These are phyloP conservation scores for Arenicola marina DNA, from an alignment of 2,888 invertebrate species.

Conservation along the genomic window DNA sequence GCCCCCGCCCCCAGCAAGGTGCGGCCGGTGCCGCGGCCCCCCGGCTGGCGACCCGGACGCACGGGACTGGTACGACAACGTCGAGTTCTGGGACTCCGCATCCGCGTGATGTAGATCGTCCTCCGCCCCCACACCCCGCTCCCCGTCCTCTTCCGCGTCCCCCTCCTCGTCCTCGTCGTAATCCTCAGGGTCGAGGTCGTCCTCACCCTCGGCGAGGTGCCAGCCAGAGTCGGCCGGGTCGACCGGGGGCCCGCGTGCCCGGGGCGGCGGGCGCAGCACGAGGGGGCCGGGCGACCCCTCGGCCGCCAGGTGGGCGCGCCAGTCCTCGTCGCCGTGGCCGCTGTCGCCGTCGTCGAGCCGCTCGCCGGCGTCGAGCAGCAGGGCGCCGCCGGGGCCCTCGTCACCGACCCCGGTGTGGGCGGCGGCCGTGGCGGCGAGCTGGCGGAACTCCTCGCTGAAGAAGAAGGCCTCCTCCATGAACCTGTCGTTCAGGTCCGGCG, in stretches of 20 bases:
- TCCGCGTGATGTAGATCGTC: too few species aligned
- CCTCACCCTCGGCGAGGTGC: not conserved
- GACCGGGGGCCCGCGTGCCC: not conserved
- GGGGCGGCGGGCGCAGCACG: not conserved
- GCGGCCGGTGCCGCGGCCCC: not conserved
- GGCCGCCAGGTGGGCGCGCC: not conserved
- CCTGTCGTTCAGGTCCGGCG: slow-evolving; percentile 70
- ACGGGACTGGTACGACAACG: not conserved
- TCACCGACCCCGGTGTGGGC: not conserved
- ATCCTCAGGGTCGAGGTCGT: not conserved
- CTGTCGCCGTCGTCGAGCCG: not conserved
- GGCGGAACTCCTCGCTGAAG: slow-evolving; percentile 26
- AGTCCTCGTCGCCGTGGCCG: not conserved
- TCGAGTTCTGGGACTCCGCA: not conserved
- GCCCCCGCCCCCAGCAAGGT: too few species aligned
- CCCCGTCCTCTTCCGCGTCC: slow-evolving; percentile 1
- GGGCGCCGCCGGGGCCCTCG: not conserved
- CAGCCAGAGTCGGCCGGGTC: not conserved
- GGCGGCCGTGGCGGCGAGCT: not conserved
- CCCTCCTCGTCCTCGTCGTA: not conserved
- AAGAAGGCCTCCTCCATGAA: slow-evolving; percentile 72
- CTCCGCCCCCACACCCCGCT: not conserved
- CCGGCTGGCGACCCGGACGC: not conserved
- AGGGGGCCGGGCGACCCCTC: too few species aligned
- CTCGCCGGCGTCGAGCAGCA: not conserved